These are phyloP conservation scores for Aplysina aerophoba DNA, from an alignment of 37 sponge, comb jelly and placozoan genomes.

Conservation along the genomic window DNA sequence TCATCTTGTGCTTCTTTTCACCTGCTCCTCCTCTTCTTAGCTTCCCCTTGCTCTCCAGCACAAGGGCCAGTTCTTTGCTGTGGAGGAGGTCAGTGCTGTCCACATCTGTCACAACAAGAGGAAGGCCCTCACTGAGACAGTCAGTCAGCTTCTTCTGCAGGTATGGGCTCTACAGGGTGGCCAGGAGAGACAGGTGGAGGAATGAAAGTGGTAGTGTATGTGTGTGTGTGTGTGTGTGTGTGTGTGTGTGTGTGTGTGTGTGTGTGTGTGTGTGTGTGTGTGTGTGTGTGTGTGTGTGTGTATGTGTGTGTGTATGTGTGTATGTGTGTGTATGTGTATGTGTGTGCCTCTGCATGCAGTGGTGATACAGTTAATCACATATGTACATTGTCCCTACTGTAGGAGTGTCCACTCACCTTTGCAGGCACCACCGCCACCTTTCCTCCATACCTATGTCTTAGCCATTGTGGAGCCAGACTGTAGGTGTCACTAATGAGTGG, in stretches of 20 bases:
- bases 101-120: slow-evolving; percentile 54
- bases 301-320: too few species aligned
- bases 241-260: too few species aligned
- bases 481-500: slow-evolving; percentile 64
- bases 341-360: too few species aligned
- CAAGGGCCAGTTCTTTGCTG: background rate
- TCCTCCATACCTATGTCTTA: slow-evolving; percentile 25
- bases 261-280: too few species aligned
- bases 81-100: background rate
- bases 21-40: background rate
- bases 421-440: slow-evolving; percentile 5
- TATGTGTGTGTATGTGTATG: too few species aligned
- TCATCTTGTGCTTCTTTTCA: slow-evolving; percentile 31
- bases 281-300: too few species aligned
- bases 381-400: too few species aligned
- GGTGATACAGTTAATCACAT: too few species aligned
- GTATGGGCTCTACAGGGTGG: slow-evolving; percentile 17
- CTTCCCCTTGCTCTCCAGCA: background rate
- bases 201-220: background rate
- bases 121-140: slow-evolving; percentile 46
- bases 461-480: slow-evolving; percentile 52
- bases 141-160: slow-evolving; percentile 40
- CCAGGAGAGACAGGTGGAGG: background rate
- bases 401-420: slow-evolving; percentile 40
- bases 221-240: too few species aligned